Percentiles rank a stretch among this genome's conserved stretches.
Conservation (phyloP, 1,140 invertebrate species). For the Arctopsyche grandis region DNA sequence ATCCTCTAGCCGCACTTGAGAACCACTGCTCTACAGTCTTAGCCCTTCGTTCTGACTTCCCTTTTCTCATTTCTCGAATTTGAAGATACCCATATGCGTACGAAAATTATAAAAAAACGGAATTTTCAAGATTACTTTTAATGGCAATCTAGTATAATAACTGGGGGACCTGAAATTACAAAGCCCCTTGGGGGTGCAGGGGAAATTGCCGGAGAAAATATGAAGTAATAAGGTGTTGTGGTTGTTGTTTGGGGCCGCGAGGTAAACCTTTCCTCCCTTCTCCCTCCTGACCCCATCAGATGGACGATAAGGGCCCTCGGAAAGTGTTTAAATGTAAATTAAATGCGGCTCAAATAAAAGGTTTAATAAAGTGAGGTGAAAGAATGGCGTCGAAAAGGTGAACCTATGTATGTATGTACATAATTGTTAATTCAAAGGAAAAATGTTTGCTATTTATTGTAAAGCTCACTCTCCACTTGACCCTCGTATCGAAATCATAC, state of each 20-base stretch:
- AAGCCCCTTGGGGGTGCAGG: neutral
- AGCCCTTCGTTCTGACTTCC: no score
- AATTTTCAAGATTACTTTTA: neutral
- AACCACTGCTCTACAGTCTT: no score
- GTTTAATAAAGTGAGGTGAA: slow-evolving; percentile 41
- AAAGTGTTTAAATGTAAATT: slow-evolving; percentile 52
- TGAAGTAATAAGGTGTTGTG: slow-evolving; percentile 43
- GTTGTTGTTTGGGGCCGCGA: neutral
- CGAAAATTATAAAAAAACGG: no score
- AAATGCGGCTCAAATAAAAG: slow-evolving; percentile 49
- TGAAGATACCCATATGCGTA: no score
- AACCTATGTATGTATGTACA: neutral
- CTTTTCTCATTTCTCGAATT: no score
- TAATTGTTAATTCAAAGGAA: neutral
- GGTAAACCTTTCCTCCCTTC: no score
- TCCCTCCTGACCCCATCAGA: no score
- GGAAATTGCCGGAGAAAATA: slow-evolving; percentile 41
- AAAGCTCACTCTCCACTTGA: neutral
- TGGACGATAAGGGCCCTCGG: slow-evolving; percentile 40
- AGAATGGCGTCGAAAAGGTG: neutral
- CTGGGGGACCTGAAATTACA: slow-evolving; percentile 23
- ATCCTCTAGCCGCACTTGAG: no score
- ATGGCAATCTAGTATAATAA: slow-evolving; percentile 17
- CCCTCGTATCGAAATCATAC: neutral
- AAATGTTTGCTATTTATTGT: neutral